Base-by-base conservation (phyloP, 2,888 invertebrate species). In the Sturmia bella region DNA sequence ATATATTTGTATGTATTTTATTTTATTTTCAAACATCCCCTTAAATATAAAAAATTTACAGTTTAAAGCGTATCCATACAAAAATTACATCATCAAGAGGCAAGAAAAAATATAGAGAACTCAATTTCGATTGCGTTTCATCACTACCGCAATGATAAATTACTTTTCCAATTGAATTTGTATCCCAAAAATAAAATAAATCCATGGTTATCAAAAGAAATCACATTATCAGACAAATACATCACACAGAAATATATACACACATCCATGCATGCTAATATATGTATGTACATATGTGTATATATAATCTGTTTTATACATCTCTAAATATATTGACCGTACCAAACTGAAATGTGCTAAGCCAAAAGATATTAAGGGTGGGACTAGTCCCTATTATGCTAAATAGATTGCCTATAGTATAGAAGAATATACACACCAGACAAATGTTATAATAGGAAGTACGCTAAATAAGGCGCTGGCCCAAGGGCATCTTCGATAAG, bases 141-240 rank as follows among this genome's bases (percentile, higher is more conserved):
- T 83, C 84, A 80, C 78, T 81, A 84, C 84, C 84, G 83, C 85
- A 85, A 84, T 85, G 86, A 85, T 84, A 84, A 85, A 85, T 86
- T 85, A 84, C 86, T 84, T 85, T 85, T 85, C 11, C 63, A 68
- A 70, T 79, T 76, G 61, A 68, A 73, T 79, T 56, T 66, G 61
- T 73, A 24, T 72, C 43, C 41, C 32, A 64, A 66, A n/a, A 59
- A 56, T 57, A 52, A 75, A 80, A 75, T 68, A 59, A 68, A 52
- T 59, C 27, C 32, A 45, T 69, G 21, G 64, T 64, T 17, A 56
- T 56, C 52, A 72, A 45, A 56, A 54, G 32, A 50, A 45, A 63
- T 56, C 15, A 48, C 54, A 69, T 52, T 68, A 54, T 54, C 39
- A 59, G 50, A 54, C 52, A 69, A 52, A 57, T 50, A 50, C 43